Conservation (phyloP, 2,113 vertebrate species). For the Nannospalax galili region DNA sequence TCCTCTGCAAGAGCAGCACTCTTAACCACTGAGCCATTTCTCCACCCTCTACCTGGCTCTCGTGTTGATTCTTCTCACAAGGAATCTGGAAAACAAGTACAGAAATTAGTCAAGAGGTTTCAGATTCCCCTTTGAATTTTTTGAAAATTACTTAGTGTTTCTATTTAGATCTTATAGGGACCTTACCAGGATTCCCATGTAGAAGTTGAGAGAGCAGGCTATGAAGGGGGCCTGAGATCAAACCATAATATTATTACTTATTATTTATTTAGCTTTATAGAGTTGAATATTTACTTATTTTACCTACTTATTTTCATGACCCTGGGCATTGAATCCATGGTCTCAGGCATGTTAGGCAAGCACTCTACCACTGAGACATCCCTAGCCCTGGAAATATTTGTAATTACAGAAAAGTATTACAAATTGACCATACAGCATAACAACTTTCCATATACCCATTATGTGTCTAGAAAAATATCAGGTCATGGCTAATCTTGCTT, state of each 20-base stretch:
- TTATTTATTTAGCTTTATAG: background rate
- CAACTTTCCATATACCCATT: background rate
- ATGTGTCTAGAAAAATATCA: background rate
- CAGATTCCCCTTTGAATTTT: background rate
- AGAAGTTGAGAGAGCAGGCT: background rate
- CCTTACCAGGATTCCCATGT: background rate
- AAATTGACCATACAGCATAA: background rate
- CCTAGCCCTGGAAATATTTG: background rate
- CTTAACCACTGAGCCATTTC: background rate
- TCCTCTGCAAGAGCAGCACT: background rate
- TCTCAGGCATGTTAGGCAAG: background rate
- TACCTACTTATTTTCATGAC: background rate
- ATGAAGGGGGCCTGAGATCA: background rate
- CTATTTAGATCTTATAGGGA: background rate
- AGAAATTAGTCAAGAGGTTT: slow-evolving; percentile 24
- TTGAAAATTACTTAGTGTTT: background rate
- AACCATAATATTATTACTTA: background rate
- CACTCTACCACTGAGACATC: background rate
- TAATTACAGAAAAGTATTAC: background rate
- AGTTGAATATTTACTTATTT: background rate
- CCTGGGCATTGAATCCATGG: background rate
- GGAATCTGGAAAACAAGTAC: background rate
- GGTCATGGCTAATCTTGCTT: background rate
- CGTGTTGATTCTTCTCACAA: background rate
- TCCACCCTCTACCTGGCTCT: no score